phyloP scores from a whole-genome alignment of 37 sponge, comb jelly and placozoan species.

The Beroe forskalii region DNA sequence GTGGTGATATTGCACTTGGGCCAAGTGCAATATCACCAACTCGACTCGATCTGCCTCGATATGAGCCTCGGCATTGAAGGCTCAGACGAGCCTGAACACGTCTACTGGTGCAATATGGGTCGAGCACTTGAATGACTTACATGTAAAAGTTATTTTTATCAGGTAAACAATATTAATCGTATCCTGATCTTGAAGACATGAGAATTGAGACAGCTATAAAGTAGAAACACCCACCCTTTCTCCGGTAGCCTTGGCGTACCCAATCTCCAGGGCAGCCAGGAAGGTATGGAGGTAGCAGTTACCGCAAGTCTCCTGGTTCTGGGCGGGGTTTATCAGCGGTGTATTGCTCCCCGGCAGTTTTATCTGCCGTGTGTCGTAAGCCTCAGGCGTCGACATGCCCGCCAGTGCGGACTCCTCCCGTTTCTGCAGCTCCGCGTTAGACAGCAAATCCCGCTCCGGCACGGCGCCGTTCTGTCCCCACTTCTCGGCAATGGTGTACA shows the following conservation, averaged over 20 bases:
- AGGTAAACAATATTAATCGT: too few species aligned
- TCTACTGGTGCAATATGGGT: too few species aligned
- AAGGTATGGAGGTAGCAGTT: slow-evolving; percentile 62
- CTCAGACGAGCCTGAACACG: too few species aligned
- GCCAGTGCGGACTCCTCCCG: background rate
- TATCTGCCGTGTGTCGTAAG: background rate
- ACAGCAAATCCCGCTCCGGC: background rate
- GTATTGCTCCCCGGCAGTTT: background rate
- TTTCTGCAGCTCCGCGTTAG: background rate
- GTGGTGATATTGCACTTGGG: too few species aligned
- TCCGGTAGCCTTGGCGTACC: slow-evolving; percentile 41
- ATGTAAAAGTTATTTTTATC: too few species aligned
- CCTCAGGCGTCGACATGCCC: background rate
- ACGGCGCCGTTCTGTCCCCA: background rate
- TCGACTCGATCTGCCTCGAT: too few species aligned
- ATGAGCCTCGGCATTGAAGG: too few species aligned
- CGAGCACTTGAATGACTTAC: too few species aligned
- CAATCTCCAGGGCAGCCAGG: slow-evolving; percentile 47
- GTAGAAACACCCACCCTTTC: too few species aligned
- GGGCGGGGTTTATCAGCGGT: background rate
- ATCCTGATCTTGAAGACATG: too few species aligned
- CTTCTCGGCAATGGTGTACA: background rate
- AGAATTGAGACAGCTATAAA: too few species aligned
- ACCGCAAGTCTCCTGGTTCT: slow-evolving; percentile 18
- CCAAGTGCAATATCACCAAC: too few species aligned